A percentile compares a stretch with the other conserved stretches of the same genome.
These are phyloP conservation scores for Osmerus mordax DNA, from an alignment of 2,113 vertebrate genomes.

Conservation along the genomic window DNA sequence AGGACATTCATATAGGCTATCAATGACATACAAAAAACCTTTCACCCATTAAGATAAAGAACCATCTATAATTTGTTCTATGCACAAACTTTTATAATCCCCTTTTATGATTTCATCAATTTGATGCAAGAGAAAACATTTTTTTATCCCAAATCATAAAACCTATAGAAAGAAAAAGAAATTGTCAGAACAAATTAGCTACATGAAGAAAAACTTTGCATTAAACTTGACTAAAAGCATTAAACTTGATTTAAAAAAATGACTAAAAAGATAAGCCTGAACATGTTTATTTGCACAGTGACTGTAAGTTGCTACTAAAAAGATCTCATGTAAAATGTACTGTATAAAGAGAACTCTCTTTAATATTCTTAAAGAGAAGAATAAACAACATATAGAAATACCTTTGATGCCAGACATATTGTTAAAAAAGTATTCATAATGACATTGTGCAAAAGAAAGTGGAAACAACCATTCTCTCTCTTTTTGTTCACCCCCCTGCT, in stretches of 20 bases:
- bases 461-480: not conserved
- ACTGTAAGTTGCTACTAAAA: too few species aligned
- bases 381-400: conserved; percentile 1
- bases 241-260: too few species aligned
- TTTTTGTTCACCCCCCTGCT: not conserved
- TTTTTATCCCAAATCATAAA: not conserved
- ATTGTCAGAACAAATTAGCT: not conserved
- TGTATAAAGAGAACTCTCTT: not conserved
- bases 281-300: not conserved
- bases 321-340: not conserved
- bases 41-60: too few species aligned
- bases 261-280: not conserved
- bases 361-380: conserved; percentile 6
- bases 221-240: not conserved
- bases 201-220: not conserved
- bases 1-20: not conserved
- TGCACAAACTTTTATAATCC: too few species aligned
- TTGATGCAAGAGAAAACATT: not conserved
- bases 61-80: too few species aligned
- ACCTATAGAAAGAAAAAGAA: not conserved
- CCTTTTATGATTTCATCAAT: too few species aligned
- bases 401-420: conserved; percentile 1
- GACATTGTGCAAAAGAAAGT: not conserved
- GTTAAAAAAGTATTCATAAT: conserved; percentile 6
- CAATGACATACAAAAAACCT: not conserved